These are phyloP conservation scores for Struthio camelus DNA, from an alignment of 2,113 vertebrate genomes.

Conservation along the genomic window DNA sequence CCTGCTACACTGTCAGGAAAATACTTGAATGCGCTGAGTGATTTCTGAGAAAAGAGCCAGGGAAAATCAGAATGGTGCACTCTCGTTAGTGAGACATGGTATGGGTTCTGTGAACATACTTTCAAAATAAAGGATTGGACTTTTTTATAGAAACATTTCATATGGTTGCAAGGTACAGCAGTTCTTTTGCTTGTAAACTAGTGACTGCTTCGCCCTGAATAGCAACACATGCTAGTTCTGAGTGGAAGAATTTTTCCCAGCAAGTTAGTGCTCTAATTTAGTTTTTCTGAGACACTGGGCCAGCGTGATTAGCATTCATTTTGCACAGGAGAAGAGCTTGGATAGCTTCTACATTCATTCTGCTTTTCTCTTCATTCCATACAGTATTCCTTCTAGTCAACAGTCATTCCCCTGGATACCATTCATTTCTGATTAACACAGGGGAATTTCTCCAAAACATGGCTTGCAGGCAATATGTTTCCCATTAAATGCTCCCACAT, in stretches of 20 bases:
- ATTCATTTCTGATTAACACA: background rate
- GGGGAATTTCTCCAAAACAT: background rate
- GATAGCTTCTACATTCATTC: background rate
- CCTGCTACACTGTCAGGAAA: background rate
- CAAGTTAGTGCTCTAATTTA: background rate
- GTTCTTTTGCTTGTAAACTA: background rate
- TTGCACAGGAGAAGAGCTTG: background rate
- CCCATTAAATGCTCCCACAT: background rate
- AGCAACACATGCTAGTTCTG: background rate
- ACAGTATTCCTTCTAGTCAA: slow-evolving; percentile 18
- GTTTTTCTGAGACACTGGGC: background rate
- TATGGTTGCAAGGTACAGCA: background rate
- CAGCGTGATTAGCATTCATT: slow-evolving; percentile 18
- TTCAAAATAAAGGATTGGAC: background rate
- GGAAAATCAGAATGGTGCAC: background rate
- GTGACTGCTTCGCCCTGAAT: background rate
- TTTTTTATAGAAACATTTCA: background rate
- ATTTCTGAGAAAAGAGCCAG: background rate
- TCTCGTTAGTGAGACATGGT: background rate
- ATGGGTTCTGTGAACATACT: background rate
- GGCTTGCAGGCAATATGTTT: background rate
- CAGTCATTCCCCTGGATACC: slow-evolving; percentile 28
- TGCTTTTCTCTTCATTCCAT: background rate
- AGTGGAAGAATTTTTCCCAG: background rate
- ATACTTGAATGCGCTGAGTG: background rate